These are phyloP conservation scores for Diadophis punctatus DNA, from an alignment of 2,113 vertebrate genomes.

Conservation along the genomic window DNA sequence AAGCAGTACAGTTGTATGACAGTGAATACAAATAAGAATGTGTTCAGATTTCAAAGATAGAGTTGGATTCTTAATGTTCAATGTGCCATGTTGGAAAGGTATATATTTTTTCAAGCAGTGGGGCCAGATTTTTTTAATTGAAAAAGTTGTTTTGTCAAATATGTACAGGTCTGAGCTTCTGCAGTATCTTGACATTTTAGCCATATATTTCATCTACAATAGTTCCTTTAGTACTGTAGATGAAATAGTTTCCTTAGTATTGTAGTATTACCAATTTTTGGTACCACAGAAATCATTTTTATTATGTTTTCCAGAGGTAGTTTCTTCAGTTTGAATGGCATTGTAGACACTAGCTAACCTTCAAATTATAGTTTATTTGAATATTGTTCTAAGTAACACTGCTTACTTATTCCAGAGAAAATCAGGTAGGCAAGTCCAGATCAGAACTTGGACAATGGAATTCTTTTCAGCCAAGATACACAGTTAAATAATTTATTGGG, in stretches of 20 bases:
- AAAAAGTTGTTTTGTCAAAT: constrained; percentile 2
- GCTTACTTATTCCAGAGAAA: neutral
- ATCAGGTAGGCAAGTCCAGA: neutral
- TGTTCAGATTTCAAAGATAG: neutral
- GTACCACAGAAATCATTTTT: neutral
- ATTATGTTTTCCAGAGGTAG: neutral
- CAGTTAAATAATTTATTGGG: neutral
- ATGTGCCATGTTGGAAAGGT: neutral
- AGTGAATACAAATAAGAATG: neutral
- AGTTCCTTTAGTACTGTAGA: neutral
- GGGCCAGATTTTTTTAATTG: neutral
- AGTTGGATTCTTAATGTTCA: neutral
- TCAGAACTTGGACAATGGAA: neutral
- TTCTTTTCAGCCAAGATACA: neutral
- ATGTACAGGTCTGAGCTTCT: neutral
- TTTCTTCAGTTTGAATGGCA: neutral
- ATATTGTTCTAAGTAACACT: neutral
- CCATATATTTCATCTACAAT: constrained; percentile 4
- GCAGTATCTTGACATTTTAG: neutral
- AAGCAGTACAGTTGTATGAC: neutral
- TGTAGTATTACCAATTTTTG: neutral
- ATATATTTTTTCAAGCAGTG: neutral
- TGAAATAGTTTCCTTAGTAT: neutral
- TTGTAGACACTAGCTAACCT: neutral
- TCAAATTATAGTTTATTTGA: neutral